Conservation (phyloP, 2,797 vertebrate species). For the Oophaga sylvatica region DNA sequence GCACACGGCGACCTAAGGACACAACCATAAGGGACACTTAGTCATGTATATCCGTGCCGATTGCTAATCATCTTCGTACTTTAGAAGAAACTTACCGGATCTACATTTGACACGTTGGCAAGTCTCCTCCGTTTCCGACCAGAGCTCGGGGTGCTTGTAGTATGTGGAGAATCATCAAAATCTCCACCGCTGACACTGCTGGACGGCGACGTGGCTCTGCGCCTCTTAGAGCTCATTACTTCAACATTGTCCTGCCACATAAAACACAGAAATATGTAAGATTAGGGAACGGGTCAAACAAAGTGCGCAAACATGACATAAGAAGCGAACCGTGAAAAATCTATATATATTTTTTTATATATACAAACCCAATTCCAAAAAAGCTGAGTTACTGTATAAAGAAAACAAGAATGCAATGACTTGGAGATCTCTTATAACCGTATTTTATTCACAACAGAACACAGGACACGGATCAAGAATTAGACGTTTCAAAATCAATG, state of each 20-base stretch:
- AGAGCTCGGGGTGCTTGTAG: constrained; percentile 84
- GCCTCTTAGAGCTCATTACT: constrained; percentile 95
- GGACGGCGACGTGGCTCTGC: constrained; percentile 94
- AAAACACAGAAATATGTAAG: not conserved
- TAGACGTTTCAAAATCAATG: too few relatives aligned
- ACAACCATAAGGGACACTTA: not conserved
- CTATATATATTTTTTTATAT: too few relatives aligned
- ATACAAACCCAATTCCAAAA: too few relatives aligned
- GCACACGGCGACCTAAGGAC: constrained; percentile 90
- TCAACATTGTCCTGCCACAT: constrained; percentile 80
- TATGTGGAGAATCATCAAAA: constrained; percentile 92
- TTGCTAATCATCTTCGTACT: too few relatives aligned
- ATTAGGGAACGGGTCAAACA: not conserved
- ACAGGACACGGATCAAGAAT: too few relatives aligned
- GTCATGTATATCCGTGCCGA: not conserved
- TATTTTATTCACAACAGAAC: too few relatives aligned
- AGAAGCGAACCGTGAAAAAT: not conserved
- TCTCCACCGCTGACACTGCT: constrained; percentile 97
- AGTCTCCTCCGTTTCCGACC: constrained; percentile 93
- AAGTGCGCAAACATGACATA: not conserved
- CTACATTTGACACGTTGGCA: constrained; percentile 93
- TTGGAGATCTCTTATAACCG: too few relatives aligned
- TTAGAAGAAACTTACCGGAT: constrained; percentile 85
- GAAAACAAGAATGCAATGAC: too few relatives aligned
- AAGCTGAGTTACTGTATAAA: too few relatives aligned